Evolutionary conservation across 2,797 vertebrate genomes (phyloP).

Genomic region (Chelon auratus): DNA sequence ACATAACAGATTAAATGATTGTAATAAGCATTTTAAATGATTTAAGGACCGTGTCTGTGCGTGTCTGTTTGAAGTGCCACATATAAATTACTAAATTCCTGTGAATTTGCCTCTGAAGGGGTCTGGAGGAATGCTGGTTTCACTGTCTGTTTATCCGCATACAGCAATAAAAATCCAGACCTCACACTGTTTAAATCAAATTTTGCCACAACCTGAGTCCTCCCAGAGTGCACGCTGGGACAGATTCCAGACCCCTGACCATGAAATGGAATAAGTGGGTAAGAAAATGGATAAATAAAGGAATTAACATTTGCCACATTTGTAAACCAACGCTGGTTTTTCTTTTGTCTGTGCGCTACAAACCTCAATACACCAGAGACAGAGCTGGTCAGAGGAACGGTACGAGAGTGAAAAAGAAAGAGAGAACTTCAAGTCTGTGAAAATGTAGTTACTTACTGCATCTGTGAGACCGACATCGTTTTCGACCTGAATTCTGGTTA

Average conservation of each 20-base stretch:
- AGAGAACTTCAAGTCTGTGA: not conserved
- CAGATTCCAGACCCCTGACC: conserved; percentile 41
- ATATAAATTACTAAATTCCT: conserved; percentile 21
- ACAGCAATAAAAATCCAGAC: conserved; percentile 60
- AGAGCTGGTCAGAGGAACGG: conserved; percentile 26
- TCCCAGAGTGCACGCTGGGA: conserved; percentile 45
- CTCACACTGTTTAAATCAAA: conserved; percentile 55
- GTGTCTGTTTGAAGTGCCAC: conserved; percentile 26
- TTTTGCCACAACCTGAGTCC: conserved; percentile 51
- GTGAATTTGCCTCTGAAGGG: conserved; percentile 28
- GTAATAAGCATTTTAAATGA: conserved; percentile 18
- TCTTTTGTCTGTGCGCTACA: conserved; percentile 50
- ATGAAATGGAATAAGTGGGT: conserved; percentile 40
- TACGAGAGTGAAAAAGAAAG: not conserved
- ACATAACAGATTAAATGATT: conserved; percentile 16
- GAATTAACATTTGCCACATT: conserved; percentile 55
- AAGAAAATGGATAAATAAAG: conserved; percentile 45
- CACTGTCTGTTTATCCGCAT: conserved; percentile 54
- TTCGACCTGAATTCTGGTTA: too few species aligned
- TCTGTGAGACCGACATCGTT: too few species aligned
- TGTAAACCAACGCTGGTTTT: conserved; percentile 53
- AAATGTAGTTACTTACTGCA: too few species aligned
- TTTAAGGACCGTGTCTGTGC: conserved; percentile 10
- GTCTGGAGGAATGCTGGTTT: conserved; percentile 35
- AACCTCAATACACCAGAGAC: conserved; percentile 38